These are phyloP conservation scores for Psittacus erithacus DNA, from an alignment of 2,113 vertebrate genomes.

Conservation along the genomic window DNA sequence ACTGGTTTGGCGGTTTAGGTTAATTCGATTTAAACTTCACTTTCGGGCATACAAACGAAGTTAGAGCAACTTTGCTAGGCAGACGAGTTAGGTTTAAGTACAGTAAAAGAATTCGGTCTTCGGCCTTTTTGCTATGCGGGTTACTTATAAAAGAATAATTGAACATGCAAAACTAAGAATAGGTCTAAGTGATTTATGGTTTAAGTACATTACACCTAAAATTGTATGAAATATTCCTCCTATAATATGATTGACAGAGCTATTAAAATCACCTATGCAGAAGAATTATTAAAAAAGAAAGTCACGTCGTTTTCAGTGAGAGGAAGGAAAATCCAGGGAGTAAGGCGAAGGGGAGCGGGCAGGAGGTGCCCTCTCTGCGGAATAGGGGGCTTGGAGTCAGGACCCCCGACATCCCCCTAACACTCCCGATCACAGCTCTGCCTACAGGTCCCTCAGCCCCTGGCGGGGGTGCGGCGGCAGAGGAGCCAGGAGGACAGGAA, in stretches of 20 bases:
- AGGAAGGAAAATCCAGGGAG: slow-evolving; percentile 30
- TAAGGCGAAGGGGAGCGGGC: background rate
- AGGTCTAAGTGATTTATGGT: slow-evolving; percentile 42
- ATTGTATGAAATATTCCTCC: slow-evolving; percentile 61
- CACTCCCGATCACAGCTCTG: background rate
- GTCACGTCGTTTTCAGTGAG: slow-evolving; percentile 10
- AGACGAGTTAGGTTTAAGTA: background rate
- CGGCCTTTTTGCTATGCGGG: background rate
- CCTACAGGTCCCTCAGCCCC: background rate
- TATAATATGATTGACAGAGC: slow-evolving; percentile 65
- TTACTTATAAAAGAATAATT: slow-evolving; percentile 42
- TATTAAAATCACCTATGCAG: slow-evolving; percentile 65
- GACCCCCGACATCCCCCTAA: background rate
- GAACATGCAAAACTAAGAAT: slow-evolving; percentile 57
- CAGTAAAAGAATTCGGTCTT: background rate
- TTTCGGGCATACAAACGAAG: background rate
- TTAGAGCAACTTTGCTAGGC: background rate
- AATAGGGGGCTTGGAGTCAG: background rate
- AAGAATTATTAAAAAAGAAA: slow-evolving; percentile 24
- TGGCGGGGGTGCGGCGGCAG: background rate
- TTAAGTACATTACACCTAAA: slow-evolving; percentile 52
- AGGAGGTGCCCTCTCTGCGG: background rate
- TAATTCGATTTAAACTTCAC: background rate
- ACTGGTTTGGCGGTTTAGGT: background rate
- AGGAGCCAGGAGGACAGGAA: background rate